phyloP scores from a whole-genome alignment of 2,113 vertebrate species.

The Etia nguti region DNA sequence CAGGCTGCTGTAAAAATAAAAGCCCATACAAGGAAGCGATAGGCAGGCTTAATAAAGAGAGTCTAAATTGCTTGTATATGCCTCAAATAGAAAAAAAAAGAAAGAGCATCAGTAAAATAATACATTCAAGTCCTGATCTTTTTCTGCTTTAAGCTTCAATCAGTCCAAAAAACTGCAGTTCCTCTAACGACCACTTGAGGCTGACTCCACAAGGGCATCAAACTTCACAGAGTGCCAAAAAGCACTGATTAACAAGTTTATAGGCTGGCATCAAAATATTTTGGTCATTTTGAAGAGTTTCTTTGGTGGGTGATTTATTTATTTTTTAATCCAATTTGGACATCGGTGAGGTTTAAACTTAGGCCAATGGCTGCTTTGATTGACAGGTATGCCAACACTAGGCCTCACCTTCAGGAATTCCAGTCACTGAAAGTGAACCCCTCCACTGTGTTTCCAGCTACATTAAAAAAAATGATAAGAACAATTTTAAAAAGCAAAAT shows the following conservation, averaged over 20 bases:
- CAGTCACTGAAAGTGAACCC: background rate
- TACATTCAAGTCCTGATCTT: background rate
- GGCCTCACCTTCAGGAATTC: background rate
- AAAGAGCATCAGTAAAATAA: background rate
- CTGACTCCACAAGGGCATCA: background rate
- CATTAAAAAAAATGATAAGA: background rate
- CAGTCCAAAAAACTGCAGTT: background rate
- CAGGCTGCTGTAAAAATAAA: background rate
- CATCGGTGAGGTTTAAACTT: background rate
- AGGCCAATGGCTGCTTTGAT: background rate
- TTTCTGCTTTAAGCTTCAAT: background rate
- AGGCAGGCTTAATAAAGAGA: background rate
- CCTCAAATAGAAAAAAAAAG: background rate
- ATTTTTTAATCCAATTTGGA: fast-evolving
- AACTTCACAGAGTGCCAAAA: background rate
- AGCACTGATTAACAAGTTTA: background rate
- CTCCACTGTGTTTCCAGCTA: background rate
- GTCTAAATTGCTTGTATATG: background rate
- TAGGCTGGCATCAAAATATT: background rate
- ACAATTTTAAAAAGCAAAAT: background rate
- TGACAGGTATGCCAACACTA: background rate
- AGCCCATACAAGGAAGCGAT: background rate
- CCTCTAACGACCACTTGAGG: background rate
- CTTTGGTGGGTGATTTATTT: background rate
- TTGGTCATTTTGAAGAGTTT: background rate